A percentile compares a stretch with the other conserved stretches of the same genome.
These are phyloP conservation scores for Psilopogon haemacephalus DNA, from an alignment of 2,113 vertebrate species.

Conservation along the genomic window DNA sequence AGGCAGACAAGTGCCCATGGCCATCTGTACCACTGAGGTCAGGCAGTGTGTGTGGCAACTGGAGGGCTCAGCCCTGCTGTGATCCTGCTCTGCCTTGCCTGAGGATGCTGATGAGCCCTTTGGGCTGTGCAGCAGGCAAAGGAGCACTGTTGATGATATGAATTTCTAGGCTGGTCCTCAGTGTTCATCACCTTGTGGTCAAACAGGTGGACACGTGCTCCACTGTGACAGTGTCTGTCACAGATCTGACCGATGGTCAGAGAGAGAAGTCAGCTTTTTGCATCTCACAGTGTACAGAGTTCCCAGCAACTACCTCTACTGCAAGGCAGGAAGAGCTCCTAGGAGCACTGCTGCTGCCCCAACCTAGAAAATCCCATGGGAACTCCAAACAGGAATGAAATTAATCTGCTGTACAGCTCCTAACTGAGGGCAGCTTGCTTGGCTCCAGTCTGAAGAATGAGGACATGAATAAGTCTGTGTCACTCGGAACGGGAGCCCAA, in stretches of 20 bases:
- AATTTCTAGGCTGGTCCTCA: not conserved
- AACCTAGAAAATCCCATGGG: not conserved
- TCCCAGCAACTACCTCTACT: not conserved
- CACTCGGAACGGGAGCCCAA: not conserved
- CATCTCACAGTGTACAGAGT: not conserved
- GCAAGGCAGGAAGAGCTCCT: not conserved
- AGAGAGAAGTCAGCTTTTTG: not conserved
- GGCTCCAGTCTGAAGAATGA: not conserved
- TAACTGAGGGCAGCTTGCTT: not conserved
- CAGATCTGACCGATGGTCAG: not conserved
- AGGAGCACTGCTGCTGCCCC: not conserved
- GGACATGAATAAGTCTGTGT: not conserved
- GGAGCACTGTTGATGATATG: not conserved
- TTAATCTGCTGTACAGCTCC: not conserved
- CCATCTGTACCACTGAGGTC: not conserved
- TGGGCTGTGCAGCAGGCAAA: not conserved
- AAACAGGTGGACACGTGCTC: not conserved
- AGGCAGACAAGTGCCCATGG: not conserved
- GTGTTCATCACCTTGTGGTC: not conserved
- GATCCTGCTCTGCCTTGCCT: not conserved
- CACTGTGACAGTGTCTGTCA: not conserved
- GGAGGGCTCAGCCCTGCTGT: not conserved
- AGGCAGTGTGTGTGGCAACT: not conserved
- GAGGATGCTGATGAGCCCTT: not conserved
- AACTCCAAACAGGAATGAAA: not conserved